These are phyloP conservation scores for Drosophila incognita DNA, from an alignment of 2,888 invertebrate species.

Conservation along the genomic window DNA sequence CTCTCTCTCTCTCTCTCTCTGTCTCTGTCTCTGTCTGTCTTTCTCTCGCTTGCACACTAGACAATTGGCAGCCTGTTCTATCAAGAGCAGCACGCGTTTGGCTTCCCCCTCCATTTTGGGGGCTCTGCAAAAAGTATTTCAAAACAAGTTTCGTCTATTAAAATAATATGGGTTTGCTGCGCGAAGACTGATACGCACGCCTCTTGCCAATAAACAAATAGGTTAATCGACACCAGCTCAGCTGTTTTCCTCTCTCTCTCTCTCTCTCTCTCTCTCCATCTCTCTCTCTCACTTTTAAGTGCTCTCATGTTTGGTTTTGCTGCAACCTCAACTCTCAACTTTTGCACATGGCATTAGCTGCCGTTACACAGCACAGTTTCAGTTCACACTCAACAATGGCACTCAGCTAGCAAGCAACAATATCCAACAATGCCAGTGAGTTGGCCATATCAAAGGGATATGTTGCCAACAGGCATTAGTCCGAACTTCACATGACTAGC, in stretches of 20 bases:
- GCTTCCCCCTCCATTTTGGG: conserved; percentile 48
- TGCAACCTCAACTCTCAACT: conserved; percentile 36
- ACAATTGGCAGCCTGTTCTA: conserved; percentile 48
- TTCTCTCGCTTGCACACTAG: not conserved
- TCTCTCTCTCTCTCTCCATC: not conserved
- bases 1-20: not conserved
- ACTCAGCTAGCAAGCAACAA: not conserved
- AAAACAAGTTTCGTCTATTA: conserved; percentile 71
- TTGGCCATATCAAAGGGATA: conserved; percentile 26
- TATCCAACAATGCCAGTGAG: not conserved
- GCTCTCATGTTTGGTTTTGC: conserved; percentile 26
- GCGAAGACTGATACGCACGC: conserved; percentile 17
- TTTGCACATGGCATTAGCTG: conserved; percentile 24
- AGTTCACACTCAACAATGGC: conserved; percentile 18
- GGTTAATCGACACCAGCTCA: conserved; percentile 66
- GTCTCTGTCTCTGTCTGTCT: not conserved
- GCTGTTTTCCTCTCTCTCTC: not conserved
- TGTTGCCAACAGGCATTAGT: conserved; percentile 9
- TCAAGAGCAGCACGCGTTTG: conserved; percentile 10
- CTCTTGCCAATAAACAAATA: conserved; percentile 70
- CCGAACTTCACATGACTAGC: not conserved
- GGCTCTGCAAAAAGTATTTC: conserved; percentile 65
- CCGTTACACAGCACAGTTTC: conserved; percentile 21
- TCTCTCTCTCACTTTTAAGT: conserved; percentile 29
- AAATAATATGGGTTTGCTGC: conserved; percentile 62